phyloP scores from a whole-genome alignment of 2,113 vertebrate species.

The Tympanuchus pallidicinctus region DNA sequence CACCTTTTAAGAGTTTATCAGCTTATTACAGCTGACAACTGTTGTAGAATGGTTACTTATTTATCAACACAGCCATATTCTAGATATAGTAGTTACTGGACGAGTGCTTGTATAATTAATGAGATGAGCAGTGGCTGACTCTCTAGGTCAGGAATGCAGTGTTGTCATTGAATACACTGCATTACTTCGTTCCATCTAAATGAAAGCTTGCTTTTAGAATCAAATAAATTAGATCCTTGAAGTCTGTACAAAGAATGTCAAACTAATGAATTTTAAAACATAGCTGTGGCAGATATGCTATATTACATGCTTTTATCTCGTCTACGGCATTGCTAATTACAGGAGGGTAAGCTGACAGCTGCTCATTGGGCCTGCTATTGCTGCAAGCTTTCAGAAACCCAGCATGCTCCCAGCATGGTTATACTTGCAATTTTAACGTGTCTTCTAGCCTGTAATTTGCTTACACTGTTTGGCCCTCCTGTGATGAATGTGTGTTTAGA shows the following conservation, averaged over 20 bases:
- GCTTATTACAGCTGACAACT: not conserved
- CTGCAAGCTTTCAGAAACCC: not conserved
- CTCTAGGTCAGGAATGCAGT: rapidly evolving
- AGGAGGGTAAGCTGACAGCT: not conserved
- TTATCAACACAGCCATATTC: rapidly evolving
- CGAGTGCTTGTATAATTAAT: rapidly evolving
- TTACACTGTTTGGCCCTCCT: not conserved
- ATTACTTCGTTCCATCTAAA: not conserved
- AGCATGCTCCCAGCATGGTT: rapidly evolving
- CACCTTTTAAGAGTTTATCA: not conserved
- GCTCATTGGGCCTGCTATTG: not conserved
- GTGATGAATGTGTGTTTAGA: rapidly evolving
- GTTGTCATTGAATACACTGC: rapidly evolving
- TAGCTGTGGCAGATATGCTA: not conserved
- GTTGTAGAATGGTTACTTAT: not conserved
- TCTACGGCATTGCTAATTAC: not conserved
- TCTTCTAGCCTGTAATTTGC: not conserved
- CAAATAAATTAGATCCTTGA: not conserved
- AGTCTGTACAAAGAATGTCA: not conserved
- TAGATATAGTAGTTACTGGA: not conserved
- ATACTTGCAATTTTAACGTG: not conserved
- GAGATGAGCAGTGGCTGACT: not conserved
- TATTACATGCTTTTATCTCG: rapidly evolving
- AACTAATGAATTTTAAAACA: not conserved
- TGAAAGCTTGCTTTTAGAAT: not conserved